These are phyloP conservation scores for Bradysia coprophila DNA, from an alignment of 1,140 invertebrate species.

Conservation along the genomic window DNA sequence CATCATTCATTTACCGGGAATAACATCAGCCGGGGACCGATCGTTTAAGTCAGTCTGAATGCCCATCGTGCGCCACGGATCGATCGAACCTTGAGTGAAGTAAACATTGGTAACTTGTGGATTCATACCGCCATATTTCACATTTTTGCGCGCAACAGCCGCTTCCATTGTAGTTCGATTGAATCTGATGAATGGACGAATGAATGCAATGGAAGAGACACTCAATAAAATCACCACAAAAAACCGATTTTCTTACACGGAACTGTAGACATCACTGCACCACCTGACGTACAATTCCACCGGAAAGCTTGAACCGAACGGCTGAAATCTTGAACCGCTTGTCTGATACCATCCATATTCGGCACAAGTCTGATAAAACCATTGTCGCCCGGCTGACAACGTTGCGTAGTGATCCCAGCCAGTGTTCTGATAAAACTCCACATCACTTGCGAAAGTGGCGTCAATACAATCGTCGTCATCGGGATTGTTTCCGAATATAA, in stretches of 20 bases:
- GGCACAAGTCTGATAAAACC: conserved; percentile 68
- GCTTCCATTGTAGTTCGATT: conserved; percentile 24
- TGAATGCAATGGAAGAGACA: too few species aligned
- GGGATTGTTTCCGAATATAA: too few species aligned
- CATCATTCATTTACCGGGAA: too few species aligned
- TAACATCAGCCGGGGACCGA: conserved; percentile 28
- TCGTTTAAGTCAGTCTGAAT: conserved; percentile 29
- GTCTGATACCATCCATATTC: conserved; percentile 73
- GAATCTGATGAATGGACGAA: too few species aligned
- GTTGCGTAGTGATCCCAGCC: conserved; percentile 11
- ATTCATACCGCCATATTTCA: conserved; percentile 33
- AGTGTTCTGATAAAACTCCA: not conserved
- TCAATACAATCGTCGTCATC: too few species aligned
- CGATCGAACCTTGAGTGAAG: conserved; percentile 38
- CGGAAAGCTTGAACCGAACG: conserved; percentile 39
- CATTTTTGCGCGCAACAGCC: conserved; percentile 34
- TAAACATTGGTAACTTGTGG: conserved; percentile 38
- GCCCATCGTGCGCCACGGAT: conserved; percentile 45
- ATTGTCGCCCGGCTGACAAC: conserved; percentile 34
- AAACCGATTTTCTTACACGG: too few species aligned
- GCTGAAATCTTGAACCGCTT: conserved; percentile 34
- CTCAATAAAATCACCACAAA: too few species aligned
- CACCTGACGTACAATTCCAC: conserved; percentile 36
- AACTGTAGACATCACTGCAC: conserved; percentile 41
- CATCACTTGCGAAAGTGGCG: not conserved